phyloP scores from a whole-genome alignment of 2,888 invertebrate genomes.

The Polymixis lichenea region DNA sequence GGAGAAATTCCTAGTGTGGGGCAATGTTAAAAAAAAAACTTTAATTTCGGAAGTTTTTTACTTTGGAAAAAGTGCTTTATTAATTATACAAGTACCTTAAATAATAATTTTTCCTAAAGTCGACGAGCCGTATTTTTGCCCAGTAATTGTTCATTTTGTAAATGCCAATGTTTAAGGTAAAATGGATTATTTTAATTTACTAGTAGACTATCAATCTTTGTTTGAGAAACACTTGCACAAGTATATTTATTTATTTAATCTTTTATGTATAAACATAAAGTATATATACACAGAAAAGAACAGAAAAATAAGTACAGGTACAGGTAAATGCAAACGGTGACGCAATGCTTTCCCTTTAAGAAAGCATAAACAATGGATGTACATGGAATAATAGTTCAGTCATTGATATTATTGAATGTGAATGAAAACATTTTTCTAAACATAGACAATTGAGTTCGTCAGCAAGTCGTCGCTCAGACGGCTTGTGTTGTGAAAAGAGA shows the following conservation, averaged over 20 bases:
- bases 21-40: too few species aligned
- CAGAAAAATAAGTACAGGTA: too few species aligned
- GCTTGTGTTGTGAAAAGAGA: slow-evolving; percentile 50
- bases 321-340: slow-evolving; percentile 49
- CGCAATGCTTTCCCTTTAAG: slow-evolving; percentile 56
- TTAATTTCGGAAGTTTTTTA: too few species aligned
- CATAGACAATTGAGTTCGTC: slow-evolving; percentile 29
- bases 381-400: slow-evolving; percentile 66
- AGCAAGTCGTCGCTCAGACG: slow-evolving; percentile 51
- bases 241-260: too few species aligned
- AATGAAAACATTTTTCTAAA: slow-evolving; percentile 64
- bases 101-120: neutral
- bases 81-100: too few species aligned
- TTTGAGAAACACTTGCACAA: neutral
- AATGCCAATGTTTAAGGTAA: neutral
- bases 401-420: slow-evolving; percentile 70
- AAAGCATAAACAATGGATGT: slow-evolving; percentile 69
- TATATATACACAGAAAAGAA: too few species aligned
- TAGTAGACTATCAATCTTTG: neutral
- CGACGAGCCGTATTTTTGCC: neutral
- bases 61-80: too few species aligned
- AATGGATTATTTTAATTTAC: too few species aligned
- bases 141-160: neutral
- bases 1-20: too few species aligned
- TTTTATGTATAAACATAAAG: too few species aligned